A percentile compares a stretch with the other conserved stretches of the same genome.
These are phyloP conservation scores for Myiopsitta monachus DNA, from an alignment of 2,113 vertebrate genomes.

Conservation along the genomic window DNA sequence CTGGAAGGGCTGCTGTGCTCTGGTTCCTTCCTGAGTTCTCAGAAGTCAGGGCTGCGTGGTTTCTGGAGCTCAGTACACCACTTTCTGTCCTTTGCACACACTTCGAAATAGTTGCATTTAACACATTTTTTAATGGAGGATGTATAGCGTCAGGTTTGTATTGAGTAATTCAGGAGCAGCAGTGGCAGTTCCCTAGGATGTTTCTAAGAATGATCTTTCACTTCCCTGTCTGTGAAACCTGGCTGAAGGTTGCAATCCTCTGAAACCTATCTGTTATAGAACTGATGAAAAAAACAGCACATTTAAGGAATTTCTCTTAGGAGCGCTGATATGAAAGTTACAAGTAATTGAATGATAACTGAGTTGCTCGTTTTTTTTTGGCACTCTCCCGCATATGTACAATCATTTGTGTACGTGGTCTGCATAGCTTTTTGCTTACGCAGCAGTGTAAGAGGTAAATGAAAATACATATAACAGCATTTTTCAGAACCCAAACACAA, in stretches of 20 bases:
- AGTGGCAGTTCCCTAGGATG: not conserved
- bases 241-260: not conserved
- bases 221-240: not conserved
- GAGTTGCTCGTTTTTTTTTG: not conserved
- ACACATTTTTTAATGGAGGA: not conserved
- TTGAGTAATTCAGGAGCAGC: not conserved
- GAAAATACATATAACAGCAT: not conserved
- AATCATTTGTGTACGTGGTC: rapidly evolving
- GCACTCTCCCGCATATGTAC: rapidly evolving
- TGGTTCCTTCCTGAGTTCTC: rapidly evolving
- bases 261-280: not conserved
- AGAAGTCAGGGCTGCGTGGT: not conserved
- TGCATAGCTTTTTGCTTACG: not conserved
- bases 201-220: not conserved
- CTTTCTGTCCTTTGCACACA: not conserved
- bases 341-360: not conserved
- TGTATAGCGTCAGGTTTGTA: rapidly evolving
- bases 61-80: not conserved
- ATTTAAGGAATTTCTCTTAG: not conserved
- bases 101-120: not conserved
- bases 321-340: not conserved
- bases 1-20: no score
- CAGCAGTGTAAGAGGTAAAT: not conserved
- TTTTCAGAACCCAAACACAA: not conserved
- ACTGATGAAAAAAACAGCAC: not conserved